Percentiles rank a stretch among this genome's conserved stretches.
Evolutionary conservation across 1,140 invertebrate species (phyloP).

Genomic region (Megalonaias nervosa): DNA sequence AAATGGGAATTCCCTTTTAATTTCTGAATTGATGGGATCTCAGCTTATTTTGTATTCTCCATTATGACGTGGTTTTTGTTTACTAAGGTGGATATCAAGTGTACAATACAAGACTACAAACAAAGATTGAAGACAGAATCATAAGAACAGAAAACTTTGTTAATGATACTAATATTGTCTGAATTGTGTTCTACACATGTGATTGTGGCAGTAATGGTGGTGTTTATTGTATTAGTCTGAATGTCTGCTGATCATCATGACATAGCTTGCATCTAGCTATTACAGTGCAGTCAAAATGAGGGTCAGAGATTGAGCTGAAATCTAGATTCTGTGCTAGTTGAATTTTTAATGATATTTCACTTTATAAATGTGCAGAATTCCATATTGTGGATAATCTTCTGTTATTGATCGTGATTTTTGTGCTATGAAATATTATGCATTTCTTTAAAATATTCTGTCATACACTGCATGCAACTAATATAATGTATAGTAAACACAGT

Average conservation of each 20-base stretch:
- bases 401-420: no score
- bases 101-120: neutral
- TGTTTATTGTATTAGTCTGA: neutral
- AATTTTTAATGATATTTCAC: no score
- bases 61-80: neutral
- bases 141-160: no score
- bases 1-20: neutral
- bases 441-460: no score
- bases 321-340: no score
- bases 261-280: neutral
- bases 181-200: neutral
- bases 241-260: slow-evolving; percentile 4
- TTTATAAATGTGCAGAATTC: no score
- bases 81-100: neutral
- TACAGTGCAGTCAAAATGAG: no score
- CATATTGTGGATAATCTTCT: no score
- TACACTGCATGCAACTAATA: no score
- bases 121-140: neutral
- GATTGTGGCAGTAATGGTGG: neutral
- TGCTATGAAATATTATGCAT: no score
- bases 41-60: neutral
- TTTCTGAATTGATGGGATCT: neutral
- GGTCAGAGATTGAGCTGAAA: no score
- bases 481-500: no score
- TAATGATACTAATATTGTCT: neutral